Evolutionary conservation across 2,797 vertebrate species (phyloP), one percentile per base, ranked within the genome.

Genomic region (Neopelma chrysocephalum): DNA sequence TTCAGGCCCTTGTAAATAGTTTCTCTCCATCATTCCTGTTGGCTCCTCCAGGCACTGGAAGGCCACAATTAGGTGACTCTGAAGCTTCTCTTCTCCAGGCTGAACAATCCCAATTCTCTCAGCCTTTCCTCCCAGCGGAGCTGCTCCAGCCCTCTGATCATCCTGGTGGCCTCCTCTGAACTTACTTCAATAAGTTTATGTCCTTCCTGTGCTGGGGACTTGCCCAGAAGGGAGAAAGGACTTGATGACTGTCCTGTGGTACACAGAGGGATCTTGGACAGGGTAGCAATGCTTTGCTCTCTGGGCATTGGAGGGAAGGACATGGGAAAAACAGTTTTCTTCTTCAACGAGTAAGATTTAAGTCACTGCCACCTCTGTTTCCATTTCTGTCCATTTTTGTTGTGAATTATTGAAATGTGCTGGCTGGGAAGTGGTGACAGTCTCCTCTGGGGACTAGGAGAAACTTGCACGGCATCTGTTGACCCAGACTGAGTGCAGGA

Each of bases 331-430:
- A 26, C 10, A 54, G 29, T 70, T 88, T 56, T 42, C 38, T 40
- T 69, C 36, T 79, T 76, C 64, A 48, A 15, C 0, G 0, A 58
- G 3, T 20, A 13, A 65, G 36, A 65, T 72, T 73, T n/a, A 70
- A 92, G 84, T 70, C 58, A 12, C 54, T 85, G 68, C 56, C 80
- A 71, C 36, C 31, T 81, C 80, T 0, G 2, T 58, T 94, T 79
- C 57, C 42, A 31, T 58, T 76, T 61, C 78, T 62, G 42, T 27
- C 71, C 38, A 6, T 15, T 84, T 82, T 62, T 65, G 54, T 18
- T 32, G 50, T 91, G 82, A 95, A 91, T 91, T 76, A 69, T 15
- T 47, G 82, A 90, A 86, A 48, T 47, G 50, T 31, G 54, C 38
- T 22, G 19, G 8, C 76, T 77, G 40, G 75, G 72, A 58, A 32